Evolutionary conservation across 2,113 vertebrate genomes (phyloP).

Genomic region (Microcebus murinus): DNA sequence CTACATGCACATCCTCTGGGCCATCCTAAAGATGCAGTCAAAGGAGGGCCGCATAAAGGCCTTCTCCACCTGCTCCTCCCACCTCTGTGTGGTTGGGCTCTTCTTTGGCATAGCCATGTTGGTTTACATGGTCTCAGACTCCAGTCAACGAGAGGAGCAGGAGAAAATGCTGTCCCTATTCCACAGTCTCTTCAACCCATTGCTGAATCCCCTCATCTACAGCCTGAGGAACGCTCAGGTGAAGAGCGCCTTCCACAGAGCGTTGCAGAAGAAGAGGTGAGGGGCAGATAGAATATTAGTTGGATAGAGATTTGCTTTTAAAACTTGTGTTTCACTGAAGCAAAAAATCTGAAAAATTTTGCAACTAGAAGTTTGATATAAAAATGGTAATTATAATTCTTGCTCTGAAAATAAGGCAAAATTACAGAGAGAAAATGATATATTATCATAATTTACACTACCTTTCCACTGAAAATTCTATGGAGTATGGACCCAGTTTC

Average conservation of each 20-base stretch:
- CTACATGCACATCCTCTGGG: constrained; percentile 50
- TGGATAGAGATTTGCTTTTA: neutral
- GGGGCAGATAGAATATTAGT: rapidly evolving
- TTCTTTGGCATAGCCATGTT: constrained; percentile 70
- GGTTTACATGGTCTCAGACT: constrained; percentile 54
- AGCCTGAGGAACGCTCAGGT: constrained; percentile 60
- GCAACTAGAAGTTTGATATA: neutral
- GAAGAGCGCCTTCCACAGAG: constrained; percentile 43
- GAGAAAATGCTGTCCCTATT: constrained; percentile 63
- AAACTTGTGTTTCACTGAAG: neutral
- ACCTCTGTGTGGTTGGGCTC: constrained; percentile 61
- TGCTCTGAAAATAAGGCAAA: neutral
- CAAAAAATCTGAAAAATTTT: neutral
- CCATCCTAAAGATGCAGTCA: constrained; percentile 67
- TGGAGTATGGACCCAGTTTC: neutral
- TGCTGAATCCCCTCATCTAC: constrained; percentile 67
- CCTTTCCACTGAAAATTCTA: neutral
- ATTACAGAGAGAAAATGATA: neutral
- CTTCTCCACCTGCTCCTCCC: constrained; percentile 63
- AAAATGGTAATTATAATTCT: neutral
- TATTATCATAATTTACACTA: neutral
- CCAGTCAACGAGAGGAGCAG: constrained; percentile 13
- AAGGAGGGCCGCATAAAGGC: constrained; percentile 17
- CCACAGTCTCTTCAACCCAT: constrained; percentile 68
- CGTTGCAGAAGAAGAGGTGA: neutral